Conservation (phyloP, 1,140 invertebrate genomes). For the Homalodisca vitripennis region DNA sequence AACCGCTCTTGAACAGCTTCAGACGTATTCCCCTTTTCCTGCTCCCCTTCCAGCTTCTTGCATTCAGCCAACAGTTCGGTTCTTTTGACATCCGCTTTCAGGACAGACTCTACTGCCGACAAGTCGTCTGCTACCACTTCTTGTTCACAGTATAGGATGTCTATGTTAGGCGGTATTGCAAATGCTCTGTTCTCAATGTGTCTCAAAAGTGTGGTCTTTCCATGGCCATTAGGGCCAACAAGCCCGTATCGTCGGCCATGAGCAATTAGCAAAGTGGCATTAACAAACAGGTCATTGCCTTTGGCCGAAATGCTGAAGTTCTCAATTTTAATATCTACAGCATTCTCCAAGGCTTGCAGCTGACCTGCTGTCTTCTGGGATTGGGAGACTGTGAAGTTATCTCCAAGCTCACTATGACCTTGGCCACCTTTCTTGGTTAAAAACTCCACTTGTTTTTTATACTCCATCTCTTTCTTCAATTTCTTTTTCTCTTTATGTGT, state of each 20-base stretch:
- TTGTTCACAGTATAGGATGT: slow-evolving; percentile 98
- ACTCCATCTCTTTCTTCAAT: slow-evolving; percentile 85
- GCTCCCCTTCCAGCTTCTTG: slow-evolving; percentile 72
- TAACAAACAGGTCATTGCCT: slow-evolving; percentile 97
- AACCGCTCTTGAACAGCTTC: slow-evolving; percentile 68
- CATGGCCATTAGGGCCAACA: slow-evolving; percentile 98
- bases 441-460: slow-evolving; percentile 87
- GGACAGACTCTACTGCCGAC: slow-evolving; percentile 87
- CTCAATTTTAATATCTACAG: slow-evolving; percentile 96
- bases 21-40: slow-evolving; percentile 62
- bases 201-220: slow-evolving; percentile 96
- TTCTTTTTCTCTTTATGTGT: slow-evolving; percentile 96
- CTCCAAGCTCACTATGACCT: slow-evolving; percentile 83
- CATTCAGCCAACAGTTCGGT: slow-evolving; percentile 78
- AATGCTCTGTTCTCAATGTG: slow-evolving; percentile 89
- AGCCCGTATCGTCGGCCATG: slow-evolving; percentile 94
- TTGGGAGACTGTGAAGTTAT: slow-evolving; percentile 96
- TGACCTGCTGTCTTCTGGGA: slow-evolving; percentile 84
- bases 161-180: slow-evolving; percentile 93
- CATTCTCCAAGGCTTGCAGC: slow-evolving; percentile 84
- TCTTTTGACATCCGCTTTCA: slow-evolving; percentile 90
- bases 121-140: slow-evolving; percentile 94
- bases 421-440: slow-evolving; percentile 85
- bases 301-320: slow-evolving; percentile 98
- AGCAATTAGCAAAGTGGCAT: slow-evolving; percentile 93